Evolutionary conservation across 2,888 invertebrate species (phyloP).

Genomic region (Macropis europaea): DNA sequence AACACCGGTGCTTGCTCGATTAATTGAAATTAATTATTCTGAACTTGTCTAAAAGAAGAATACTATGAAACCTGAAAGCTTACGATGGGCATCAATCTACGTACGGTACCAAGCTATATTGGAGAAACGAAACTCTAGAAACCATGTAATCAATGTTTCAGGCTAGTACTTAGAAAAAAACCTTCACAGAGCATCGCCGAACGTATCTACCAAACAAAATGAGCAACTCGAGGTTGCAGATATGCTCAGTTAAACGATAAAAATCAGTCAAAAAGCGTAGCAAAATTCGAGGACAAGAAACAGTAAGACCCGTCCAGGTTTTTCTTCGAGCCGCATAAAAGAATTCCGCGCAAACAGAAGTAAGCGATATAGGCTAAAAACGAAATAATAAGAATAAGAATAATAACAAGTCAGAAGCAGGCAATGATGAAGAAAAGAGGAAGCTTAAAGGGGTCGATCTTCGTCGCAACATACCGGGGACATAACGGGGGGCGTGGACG

Average conservation of each 20-base stretch:
- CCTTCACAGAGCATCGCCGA: neutral
- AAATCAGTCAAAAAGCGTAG: conserved; percentile 15
- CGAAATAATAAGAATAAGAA: neutral
- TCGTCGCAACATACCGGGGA: conserved; percentile 76
- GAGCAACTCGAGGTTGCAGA: no score
- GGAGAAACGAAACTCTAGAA: conserved; percentile 2
- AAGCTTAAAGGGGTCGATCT: conserved; percentile 52
- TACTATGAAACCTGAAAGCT: neutral
- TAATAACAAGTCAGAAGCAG: conserved; percentile 30
- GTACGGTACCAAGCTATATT: neutral
- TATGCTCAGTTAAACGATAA: no score
- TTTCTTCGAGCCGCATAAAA: neutral
- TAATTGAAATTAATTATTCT: neutral
- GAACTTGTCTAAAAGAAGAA: neutral
- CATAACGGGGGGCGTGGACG: conserved; percentile 77
- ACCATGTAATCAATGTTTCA: neutral
- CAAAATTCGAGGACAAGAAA: neutral
- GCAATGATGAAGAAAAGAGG: conserved; percentile 39
- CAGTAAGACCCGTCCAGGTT: neutral
- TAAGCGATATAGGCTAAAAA: neutral
- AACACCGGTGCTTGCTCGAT: neutral
- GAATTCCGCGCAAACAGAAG: conserved; percentile 10
- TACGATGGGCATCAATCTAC: neutral
- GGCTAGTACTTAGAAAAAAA: neutral
- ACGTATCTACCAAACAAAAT: conserved; percentile 7